A percentile compares a stretch with the other conserved stretches of the same genome.
Conservation (phyloP, 1,140 invertebrate genomes). For the Caenorhabditis tropicalis region DNA sequence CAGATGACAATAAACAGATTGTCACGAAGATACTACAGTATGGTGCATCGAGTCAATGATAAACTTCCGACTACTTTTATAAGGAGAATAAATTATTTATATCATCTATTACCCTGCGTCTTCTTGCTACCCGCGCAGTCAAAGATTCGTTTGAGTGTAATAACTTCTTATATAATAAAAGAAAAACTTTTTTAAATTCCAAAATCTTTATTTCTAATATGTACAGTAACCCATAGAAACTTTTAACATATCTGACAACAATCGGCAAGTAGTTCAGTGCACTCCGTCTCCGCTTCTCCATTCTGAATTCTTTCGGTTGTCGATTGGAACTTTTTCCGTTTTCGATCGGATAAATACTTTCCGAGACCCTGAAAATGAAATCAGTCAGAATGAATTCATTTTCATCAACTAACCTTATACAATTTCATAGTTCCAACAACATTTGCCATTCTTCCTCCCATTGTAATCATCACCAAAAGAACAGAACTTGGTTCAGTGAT, state of each 20-base stretch:
- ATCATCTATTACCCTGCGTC: too few species aligned
- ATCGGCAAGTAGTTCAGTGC: slow-evolving; percentile 47
- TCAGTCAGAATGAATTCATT: background rate
- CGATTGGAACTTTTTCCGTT: slow-evolving; percentile 49
- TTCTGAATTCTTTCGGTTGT: slow-evolving; percentile 51
- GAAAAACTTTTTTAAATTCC: too few species aligned
- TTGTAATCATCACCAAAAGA: slow-evolving; percentile 49
- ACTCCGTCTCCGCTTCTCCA: slow-evolving; percentile 48
- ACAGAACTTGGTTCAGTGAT: slow-evolving; percentile 42
- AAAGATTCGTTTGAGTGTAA: too few species aligned
- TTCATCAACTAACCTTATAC: slow-evolving; percentile 38
- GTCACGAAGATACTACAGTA: slow-evolving; percentile 44
- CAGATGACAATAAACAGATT: slow-evolving; percentile 50
- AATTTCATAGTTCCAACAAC: slow-evolving; percentile 52
- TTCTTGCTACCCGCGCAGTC: too few species aligned
- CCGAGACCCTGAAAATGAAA: slow-evolving; percentile 35
- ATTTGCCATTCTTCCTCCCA: slow-evolving; percentile 50
- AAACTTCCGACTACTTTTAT: background rate
- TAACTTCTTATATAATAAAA: too few species aligned
- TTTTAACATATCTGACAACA: slow-evolving; percentile 45
- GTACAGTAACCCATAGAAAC: background rate
- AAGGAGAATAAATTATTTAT: too few species aligned
- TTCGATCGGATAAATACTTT: slow-evolving; percentile 45
- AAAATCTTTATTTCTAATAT: too few species aligned
- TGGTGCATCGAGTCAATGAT: slow-evolving; percentile 11